Conservation (phyloP, 53 echinoderm and acorn worm genomes). For the Echinarachnius parma region DNA sequence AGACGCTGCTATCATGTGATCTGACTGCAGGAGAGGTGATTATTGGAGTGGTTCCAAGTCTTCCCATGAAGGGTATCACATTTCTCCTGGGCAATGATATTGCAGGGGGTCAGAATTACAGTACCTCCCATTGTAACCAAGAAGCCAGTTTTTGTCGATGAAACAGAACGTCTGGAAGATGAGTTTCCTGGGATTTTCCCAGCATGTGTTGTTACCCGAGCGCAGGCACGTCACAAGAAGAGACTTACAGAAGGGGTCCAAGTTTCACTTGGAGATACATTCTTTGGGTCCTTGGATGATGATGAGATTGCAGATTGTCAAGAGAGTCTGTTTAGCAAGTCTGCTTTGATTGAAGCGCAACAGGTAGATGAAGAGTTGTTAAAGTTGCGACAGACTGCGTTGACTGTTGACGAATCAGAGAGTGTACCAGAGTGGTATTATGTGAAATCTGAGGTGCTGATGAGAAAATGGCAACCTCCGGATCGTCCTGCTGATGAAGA, state of each 20-base stretch:
- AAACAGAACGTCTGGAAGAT: not conserved
- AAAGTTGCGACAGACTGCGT: too few relatives aligned
- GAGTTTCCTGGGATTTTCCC: constrained; percentile 34
- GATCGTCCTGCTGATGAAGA: constrained; percentile 49
- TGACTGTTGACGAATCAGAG: too few relatives aligned
- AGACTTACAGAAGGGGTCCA: too few relatives aligned
- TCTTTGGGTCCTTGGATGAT: too few relatives aligned
- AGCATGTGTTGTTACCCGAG: constrained; percentile 24
- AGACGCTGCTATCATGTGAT: too few relatives aligned
- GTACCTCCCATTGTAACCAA: not conserved
- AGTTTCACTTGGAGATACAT: too few relatives aligned
- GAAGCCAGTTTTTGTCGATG: not conserved
- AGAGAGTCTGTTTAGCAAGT: not conserved
- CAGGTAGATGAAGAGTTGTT: too few relatives aligned
- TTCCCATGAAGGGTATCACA: constrained; percentile 33
- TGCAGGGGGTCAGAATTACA: not conserved
- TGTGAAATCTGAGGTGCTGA: constrained; percentile 35
- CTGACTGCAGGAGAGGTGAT: constrained; percentile 35
- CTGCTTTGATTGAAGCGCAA: too few relatives aligned
- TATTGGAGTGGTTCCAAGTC: constrained; percentile 25
- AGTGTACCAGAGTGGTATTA: too few relatives aligned
- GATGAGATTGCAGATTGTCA: not conserved
- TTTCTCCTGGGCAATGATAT: constrained; percentile 28
- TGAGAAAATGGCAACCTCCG: constrained; percentile 57
- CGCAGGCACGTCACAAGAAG: not conserved